These are phyloP conservation scores for Bursaphelenchus okinawaensis DNA, from an alignment of 2,888 invertebrate genomes.

Conservation along the genomic window DNA sequence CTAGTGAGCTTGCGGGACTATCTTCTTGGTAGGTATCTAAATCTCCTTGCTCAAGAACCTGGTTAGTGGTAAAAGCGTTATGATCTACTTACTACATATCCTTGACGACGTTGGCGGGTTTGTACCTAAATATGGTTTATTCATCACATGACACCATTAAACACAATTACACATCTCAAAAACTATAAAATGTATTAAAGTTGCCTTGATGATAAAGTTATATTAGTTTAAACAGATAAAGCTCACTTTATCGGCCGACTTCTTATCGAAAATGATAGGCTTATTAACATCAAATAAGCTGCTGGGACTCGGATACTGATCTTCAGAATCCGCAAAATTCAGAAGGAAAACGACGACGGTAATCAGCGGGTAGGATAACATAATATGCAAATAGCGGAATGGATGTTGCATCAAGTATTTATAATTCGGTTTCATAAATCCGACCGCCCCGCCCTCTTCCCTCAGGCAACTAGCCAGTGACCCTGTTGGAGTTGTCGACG, in stretches of 20 bases:
- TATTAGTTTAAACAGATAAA: no score
- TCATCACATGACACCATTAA: no score
- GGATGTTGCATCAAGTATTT: no score
- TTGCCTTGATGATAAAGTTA: no score
- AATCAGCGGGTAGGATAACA: no score
- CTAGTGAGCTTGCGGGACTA: not conserved
- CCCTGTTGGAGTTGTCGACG: not conserved
- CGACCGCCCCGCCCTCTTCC: not conserved
- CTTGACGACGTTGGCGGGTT: not conserved
- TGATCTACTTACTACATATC: not conserved
- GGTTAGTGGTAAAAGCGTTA: not conserved
- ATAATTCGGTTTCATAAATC: no score
- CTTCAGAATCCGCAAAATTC: not conserved
- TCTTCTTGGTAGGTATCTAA: not conserved
- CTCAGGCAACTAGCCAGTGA: no score
- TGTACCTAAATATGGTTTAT: no score
- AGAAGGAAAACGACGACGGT: not conserved
- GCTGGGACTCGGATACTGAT: not conserved
- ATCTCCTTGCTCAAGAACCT: not conserved
- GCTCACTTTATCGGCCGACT: not conserved
- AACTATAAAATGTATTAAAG: no score
- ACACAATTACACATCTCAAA: no score
- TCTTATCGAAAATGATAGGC: not conserved
- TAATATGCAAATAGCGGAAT: no score
- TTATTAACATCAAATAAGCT: not conserved